phyloP scores from a whole-genome alignment of 2,888 invertebrate species.

The Aquatica leii region DNA sequence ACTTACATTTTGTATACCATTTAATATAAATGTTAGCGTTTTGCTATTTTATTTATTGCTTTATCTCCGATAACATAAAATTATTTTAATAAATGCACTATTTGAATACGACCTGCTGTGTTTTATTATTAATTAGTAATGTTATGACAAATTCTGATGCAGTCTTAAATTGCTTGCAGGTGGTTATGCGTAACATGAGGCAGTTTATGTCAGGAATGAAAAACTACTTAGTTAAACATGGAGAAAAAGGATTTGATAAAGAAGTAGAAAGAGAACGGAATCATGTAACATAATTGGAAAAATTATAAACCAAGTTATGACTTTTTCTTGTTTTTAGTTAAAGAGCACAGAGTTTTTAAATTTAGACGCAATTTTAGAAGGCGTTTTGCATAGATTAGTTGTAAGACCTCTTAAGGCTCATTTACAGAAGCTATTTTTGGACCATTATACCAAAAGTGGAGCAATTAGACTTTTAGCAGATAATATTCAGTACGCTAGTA shows the following conservation, averaged over 20 bases:
- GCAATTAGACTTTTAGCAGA: constrained; percentile 78
- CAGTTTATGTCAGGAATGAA: constrained; percentile 99
- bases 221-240: constrained; percentile 95
- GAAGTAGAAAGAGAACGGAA: constrained; percentile 87
- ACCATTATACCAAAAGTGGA: constrained; percentile 81
- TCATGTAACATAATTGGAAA: constrained; percentile 72
- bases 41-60: too few relatives aligned
- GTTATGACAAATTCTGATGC: too few relatives aligned
- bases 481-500: constrained; percentile 74
- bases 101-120: too few relatives aligned
- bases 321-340: constrained; percentile 66
- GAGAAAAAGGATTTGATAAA: constrained; percentile 90
- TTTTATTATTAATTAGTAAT: too few relatives aligned
- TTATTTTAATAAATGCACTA: background rate
- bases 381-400: constrained; percentile 91
- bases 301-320: too few relatives aligned
- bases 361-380: constrained; percentile 93
- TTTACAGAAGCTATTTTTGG: constrained; percentile 84
- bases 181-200: constrained; percentile 89
- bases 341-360: constrained; percentile 93
- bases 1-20: too few relatives aligned
- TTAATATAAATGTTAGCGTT: too few relatives aligned
- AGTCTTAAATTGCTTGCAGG: too few relatives aligned
- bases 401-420: constrained; percentile 85
- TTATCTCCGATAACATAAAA: background rate